Percentiles rank a stretch among this genome's conserved stretches.
Conservation (phyloP, 2,113 vertebrate genomes). For the Silurus glanis region DNA sequence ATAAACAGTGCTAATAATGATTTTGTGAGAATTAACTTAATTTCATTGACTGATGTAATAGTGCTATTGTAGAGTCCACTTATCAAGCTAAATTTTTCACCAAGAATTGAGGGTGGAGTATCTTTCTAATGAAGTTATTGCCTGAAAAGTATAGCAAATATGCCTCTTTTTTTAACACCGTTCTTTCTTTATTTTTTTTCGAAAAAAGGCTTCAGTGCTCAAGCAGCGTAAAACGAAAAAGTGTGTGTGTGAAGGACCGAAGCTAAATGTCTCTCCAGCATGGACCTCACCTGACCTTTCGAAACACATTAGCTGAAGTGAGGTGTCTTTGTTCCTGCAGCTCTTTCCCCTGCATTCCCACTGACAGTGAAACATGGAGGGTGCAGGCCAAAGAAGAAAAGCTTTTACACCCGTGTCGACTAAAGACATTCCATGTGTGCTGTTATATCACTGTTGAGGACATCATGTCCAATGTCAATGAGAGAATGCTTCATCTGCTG, state of each 20-base stretch:
- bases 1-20: background rate
- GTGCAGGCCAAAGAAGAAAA: conserved; percentile 37
- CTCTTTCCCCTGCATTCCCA: conserved; percentile 34
- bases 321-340: conserved; percentile 38
- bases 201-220: background rate
- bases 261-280: conserved; percentile 57
- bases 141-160: background rate
- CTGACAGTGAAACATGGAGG: conserved; percentile 49
- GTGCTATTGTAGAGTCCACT: background rate
- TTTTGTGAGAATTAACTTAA: background rate
- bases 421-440: conserved; percentile 32
- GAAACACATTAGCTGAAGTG: conserved; percentile 52
- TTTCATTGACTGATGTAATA: background rate
- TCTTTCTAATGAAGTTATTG: background rate
- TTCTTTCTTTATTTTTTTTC: background rate
- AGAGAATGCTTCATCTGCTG: conserved; percentile 23
- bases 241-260: conserved; percentile 34
- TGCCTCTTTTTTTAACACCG: background rate
- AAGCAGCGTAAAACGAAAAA: conserved; percentile 10
- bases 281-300: conserved; percentile 54
- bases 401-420: conserved; percentile 41
- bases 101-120: background rate
- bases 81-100: background rate
- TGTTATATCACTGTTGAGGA: conserved; percentile 39
- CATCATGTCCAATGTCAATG: conserved; percentile 6